Percentiles rank a stretch among this genome's conserved stretches.
phyloP scores from a whole-genome alignment of 2,888 invertebrate species.

The Hofmannophila pseudospretella region DNA sequence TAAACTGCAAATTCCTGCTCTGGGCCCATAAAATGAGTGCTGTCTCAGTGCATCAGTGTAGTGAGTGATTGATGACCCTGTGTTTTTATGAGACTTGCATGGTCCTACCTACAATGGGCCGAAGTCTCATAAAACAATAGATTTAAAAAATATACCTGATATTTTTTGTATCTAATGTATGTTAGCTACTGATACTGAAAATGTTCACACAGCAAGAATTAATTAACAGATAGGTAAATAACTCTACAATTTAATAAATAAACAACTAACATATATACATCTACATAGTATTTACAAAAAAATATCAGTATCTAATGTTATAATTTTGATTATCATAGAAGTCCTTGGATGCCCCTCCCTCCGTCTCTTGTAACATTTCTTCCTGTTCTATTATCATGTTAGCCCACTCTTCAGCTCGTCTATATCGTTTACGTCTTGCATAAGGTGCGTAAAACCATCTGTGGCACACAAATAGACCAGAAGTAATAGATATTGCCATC shows the following conservation, averaged over 20 bases:
- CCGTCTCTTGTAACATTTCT: constrained; percentile 32
- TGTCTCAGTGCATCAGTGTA: too few relatives aligned
- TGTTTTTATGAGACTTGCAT: too few relatives aligned
- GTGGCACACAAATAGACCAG: constrained; percentile 37
- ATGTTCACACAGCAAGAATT: too few relatives aligned
- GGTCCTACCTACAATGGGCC: too few relatives aligned
- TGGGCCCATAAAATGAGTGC: too few relatives aligned
- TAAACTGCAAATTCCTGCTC: too few relatives aligned
- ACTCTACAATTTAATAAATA: too few relatives aligned
- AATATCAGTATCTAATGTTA: constrained; percentile 8
- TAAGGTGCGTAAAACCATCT: constrained; percentile 45
- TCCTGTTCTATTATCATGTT: constrained; percentile 53
- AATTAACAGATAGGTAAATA: not conserved
- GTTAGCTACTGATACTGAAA: too few relatives aligned
- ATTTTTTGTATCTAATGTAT: too few relatives aligned
- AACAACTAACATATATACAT: not conserved
- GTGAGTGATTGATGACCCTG: too few relatives aligned
- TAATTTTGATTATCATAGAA: not conserved
- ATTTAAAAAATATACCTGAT: too few relatives aligned
- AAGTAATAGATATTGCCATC: constrained; percentile 56
- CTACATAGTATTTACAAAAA: not conserved
- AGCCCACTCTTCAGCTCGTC: constrained; percentile 56
- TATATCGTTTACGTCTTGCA: constrained; percentile 32
- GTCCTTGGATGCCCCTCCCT: constrained; percentile 3
- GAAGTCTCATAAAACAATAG: too few relatives aligned